Base-by-base conservation (phyloP, 2,888 invertebrate species). In the Thumatha senex region DNA sequence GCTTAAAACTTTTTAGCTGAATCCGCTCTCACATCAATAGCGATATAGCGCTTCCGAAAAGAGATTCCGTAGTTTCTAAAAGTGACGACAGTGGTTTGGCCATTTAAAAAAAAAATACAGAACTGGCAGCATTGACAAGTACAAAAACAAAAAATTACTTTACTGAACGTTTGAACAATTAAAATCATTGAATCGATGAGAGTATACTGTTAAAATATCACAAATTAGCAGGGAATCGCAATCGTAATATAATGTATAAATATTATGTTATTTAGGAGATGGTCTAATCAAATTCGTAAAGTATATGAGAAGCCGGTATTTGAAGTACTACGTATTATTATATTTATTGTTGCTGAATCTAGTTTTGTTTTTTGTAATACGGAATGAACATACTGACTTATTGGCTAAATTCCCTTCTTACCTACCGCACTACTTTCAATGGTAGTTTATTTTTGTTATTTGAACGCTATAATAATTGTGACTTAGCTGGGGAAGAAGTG, bases 181-280 rank as follows among this genome's bases (percentile, higher is more conserved):
- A 24, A 24, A 24, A 24, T 24, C 18, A 24, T 24, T 24, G 18
- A 24, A 24, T 24, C 18, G n/a, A n/a, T n/a, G n/a, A n/a, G n/a
- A n/a, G n/a, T n/a, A n/a, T n/a, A n/a, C n/a, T n/a, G n/a, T n/a
- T 51, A 67, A 65, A 64, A 65, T 65, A 67, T 67, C 61, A 54
- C 46, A 31, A 57, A 57, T 60, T 64, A 48, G 46, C 50, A 45
- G 47, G 50, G 52, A 49, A 55, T 54, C 40, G n/a, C n/a, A n/a
- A n/a, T 44, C 53, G 48, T 51, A 42, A 54, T 58, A 58, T 53
- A 60, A 52, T 57, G 41, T 48, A 46, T 48, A 50, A 40, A 45
- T 40, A 36, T 36, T 24, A 48, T 47, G 40, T 13, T 45, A 53
- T 40, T 40, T 51, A 47, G 58, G 13, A 57, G 52, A 55, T 43